phyloP scores from a whole-genome alignment of 2,797 vertebrate species.

The Myoxocephalus aenaeus region DNA sequence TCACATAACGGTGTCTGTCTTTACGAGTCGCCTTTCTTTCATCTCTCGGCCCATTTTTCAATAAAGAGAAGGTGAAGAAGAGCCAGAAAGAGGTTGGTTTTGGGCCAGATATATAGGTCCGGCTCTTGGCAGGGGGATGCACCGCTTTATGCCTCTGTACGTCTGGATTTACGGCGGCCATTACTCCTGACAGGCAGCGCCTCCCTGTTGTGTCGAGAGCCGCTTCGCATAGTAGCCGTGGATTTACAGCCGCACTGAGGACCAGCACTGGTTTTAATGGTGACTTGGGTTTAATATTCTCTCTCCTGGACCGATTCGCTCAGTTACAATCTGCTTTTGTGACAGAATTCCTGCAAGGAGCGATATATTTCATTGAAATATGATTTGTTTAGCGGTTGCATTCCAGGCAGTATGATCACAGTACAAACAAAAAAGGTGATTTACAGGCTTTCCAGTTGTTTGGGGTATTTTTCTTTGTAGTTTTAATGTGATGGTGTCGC shows the following conservation, averaged over 20 bases:
- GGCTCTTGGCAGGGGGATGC: constrained; percentile 10
- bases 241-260: constrained; percentile 59
- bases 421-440: constrained; percentile 5
- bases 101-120: constrained; percentile 35
- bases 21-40: neutral
- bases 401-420: constrained; percentile 17
- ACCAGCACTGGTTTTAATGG: constrained; percentile 65
- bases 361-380: constrained; percentile 40
- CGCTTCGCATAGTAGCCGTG: constrained; percentile 39
- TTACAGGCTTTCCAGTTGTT: constrained; percentile 37
- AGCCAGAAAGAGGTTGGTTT: constrained; percentile 44
- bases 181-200: constrained; percentile 48
- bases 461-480: constrained; percentile 23
- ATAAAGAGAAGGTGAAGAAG: constrained; percentile 18
- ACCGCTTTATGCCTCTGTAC: constrained; percentile 26
- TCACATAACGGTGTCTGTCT: neutral
- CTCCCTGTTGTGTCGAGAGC: constrained; percentile 60
- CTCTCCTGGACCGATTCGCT: constrained; percentile 28
- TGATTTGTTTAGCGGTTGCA: constrained; percentile 19
- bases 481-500: constrained; percentile 5
- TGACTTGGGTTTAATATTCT: constrained; percentile 64
- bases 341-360: constrained; percentile 49
- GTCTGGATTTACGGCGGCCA: constrained; percentile 46
- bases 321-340: constrained; percentile 53
- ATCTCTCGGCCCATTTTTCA: constrained; percentile 17